These are phyloP conservation scores for Himalopsyche phryganea DNA, from an alignment of 1,140 invertebrate species.

Conservation along the genomic window DNA sequence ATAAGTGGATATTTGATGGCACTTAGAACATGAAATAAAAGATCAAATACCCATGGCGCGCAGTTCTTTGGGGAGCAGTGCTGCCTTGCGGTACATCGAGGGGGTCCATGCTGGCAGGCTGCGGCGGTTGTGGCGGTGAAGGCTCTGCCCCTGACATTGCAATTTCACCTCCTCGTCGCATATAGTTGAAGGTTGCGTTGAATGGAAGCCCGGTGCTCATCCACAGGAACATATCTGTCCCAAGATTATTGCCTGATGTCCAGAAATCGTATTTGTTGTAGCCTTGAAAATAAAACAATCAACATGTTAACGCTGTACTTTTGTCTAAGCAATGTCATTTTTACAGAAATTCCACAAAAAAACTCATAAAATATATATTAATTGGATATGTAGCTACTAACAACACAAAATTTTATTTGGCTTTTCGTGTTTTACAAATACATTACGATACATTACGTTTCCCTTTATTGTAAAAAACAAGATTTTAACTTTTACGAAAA, in stretches of 20 bases:
- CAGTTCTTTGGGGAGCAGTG: conserved; percentile 70
- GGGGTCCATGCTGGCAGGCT: conserved; percentile 53
- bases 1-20: no score
- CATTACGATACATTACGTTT: no score
- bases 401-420: no score
- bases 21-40: no score
- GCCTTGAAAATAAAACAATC: conserved; percentile 46
- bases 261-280: conserved; percentile 82
- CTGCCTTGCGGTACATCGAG: conserved; percentile 59
- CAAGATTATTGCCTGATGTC: conserved; percentile 84
- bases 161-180: conserved; percentile 56
- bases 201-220: conserved; percentile 84
- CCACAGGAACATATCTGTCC: conserved; percentile 83
- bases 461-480: no score
- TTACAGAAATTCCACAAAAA: no score
- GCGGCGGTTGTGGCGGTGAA: conserved; percentile 35
- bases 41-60: conserved; percentile 76
- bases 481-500: no score
- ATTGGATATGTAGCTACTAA: no score
- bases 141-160: conserved; percentile 40
- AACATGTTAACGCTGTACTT: neutral
- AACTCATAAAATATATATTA: no score
- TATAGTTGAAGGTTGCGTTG: conserved; percentile 82
- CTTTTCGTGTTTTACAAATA: no score
- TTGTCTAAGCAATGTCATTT: no score